Conservation (phyloP, 2,888 invertebrate genomes). For the Mylabris sibirica region DNA sequence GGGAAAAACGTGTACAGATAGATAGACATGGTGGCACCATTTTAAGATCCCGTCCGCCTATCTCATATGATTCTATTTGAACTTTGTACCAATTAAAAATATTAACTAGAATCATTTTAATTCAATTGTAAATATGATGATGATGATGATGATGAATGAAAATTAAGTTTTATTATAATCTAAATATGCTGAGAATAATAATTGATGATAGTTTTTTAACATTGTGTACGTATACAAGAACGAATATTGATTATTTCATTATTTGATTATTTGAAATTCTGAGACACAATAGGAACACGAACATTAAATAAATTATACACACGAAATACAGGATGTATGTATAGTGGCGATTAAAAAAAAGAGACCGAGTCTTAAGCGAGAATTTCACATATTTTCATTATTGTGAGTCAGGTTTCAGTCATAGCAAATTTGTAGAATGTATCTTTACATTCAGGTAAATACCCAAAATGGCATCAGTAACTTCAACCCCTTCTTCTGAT, state of each 20-base stretch:
- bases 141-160: neutral
- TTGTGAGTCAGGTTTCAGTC: no score
- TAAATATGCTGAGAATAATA: neutral
- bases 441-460: no score
- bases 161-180: neutral
- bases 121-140: neutral
- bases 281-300: neutral
- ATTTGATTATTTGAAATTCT: neutral
- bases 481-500: no score
- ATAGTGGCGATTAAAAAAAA: no score
- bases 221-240: neutral
- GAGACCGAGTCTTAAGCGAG: no score
- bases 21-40: neutral
- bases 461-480: no score
- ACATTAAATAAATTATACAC: neutral
- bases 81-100: conserved; percentile 6
- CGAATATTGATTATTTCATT: neutral
- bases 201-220: neutral
- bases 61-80: conserved; percentile 9
- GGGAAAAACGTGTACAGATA: neutral
- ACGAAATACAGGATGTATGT: no score
- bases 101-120: neutral
- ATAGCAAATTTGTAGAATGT: no score
- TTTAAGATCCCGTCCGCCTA: neutral
- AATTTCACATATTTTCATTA: no score